These are phyloP conservation scores for Caloenas nicobarica DNA, from an alignment of 2,113 vertebrate genomes.

Conservation along the genomic window DNA sequence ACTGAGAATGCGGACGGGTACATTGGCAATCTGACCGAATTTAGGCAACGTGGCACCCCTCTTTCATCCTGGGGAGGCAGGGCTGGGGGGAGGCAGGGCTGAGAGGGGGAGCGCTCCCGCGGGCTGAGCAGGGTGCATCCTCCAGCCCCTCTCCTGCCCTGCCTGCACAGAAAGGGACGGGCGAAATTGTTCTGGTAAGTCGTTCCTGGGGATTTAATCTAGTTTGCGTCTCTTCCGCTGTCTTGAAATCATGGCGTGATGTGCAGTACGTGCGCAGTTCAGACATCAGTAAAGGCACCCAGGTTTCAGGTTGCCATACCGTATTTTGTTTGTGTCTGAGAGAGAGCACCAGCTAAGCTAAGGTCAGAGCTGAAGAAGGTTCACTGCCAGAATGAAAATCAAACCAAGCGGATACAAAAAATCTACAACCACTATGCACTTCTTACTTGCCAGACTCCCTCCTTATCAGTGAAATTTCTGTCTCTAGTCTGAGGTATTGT, in stretches of 20 bases:
- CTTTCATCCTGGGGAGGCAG: background rate
- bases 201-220: conserved; percentile 39
- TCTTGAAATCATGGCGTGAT: background rate
- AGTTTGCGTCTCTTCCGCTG: conserved; percentile 42
- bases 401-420: background rate
- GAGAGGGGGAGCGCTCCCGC: background rate
- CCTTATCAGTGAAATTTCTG: background rate
- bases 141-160: background rate
- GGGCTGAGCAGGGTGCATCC: background rate
- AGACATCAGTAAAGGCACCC: background rate
- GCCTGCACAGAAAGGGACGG: background rate
- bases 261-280: accelerated
- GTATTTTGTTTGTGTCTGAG: background rate
- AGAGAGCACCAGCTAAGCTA: background rate
- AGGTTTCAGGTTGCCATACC: background rate
- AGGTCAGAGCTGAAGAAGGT: background rate
- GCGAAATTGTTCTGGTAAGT: conserved; percentile 45
- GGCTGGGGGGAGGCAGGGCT: background rate
- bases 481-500: background rate
- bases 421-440: background rate
- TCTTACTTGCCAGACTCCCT: background rate
- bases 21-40: conserved; percentile 60
- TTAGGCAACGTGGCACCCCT: conserved; percentile 55
- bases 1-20: conserved; percentile 85
- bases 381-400: background rate